A percentile compares a stretch with the other conserved stretches of the same genome.
Conservation (phyloP, 2,888 invertebrate genomes). For the Spisula solida region DNA sequence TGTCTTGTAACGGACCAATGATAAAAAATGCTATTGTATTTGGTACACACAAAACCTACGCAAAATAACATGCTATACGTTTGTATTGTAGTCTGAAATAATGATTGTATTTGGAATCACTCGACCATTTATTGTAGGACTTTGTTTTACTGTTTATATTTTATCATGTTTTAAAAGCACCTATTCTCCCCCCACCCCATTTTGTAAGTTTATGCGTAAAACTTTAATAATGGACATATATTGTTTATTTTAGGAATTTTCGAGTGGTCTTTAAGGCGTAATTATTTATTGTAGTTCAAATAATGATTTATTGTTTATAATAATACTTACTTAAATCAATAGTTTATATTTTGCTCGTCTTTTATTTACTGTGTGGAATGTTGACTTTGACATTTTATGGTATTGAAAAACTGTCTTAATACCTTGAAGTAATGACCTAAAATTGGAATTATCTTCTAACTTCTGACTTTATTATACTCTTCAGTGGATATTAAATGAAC, state of each 20-base stretch:
- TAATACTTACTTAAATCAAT: constrained; percentile 34
- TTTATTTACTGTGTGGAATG: constrained; percentile 1
- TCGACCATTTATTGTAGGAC: constrained; percentile 17
- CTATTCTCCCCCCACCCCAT: neutral
- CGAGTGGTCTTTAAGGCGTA: neutral
- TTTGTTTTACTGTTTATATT: neutral
- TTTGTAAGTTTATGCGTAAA: neutral
- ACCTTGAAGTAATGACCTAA: neutral
- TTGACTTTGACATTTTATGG: constrained; percentile 24
- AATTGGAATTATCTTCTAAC: neutral
- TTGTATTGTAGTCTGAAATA: constrained; percentile 32
- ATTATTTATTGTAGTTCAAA: neutral
- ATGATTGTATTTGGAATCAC: constrained; percentile 22
- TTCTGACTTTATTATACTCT: neutral
- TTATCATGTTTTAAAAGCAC: neutral
- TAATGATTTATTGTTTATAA: constrained; percentile 44
- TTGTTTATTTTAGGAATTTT: constrained; percentile 45
- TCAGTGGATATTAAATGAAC: too few species aligned
- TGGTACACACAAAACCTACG: neutral
- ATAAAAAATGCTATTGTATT: constrained; percentile 22
- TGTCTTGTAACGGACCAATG: neutral
- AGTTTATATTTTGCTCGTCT: neutral
- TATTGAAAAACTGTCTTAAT: neutral
- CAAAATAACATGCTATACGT: constrained; percentile 40
- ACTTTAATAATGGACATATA: constrained; percentile 16